Evolutionary conservation across 2,113 vertebrate species (phyloP), one percentile per base, ranked within the genome.

Genomic region (Indri indri): DNA sequence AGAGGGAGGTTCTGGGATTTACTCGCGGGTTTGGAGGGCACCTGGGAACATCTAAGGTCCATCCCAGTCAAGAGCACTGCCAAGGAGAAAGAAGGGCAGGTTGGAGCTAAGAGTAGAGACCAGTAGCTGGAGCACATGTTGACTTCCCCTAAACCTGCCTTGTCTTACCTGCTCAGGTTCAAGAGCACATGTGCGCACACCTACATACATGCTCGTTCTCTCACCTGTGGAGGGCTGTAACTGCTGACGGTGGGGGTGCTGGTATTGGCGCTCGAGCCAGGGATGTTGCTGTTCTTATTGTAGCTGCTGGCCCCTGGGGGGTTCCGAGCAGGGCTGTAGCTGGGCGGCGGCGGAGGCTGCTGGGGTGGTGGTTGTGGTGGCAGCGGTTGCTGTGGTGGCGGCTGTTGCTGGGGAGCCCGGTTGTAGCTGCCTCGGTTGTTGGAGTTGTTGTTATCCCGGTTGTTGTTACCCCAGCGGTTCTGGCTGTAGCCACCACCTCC

Each of bases 381-480:
- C 74, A 98, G 94, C 32, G 98, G 98, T 96, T 99, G 98, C 98
- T 99, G 97, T 30, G 98, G 94, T 22, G 99, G 98, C 45, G 99
- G 98, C 96, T 99, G 96, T 90, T 97, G 98, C 96, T 98, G 99
- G 94, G 99, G 99, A 97, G 79, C 98, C 97, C 99, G 99, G 96
- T 97, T 99, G 88, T 99, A 99, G 94, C 99, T 99, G 77, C 99
- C 98, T 40, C 99, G 98, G 10, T 98, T 98, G 68, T 98, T 87
- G 32, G 99, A 99, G 42, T 99, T 98, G 96, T 98, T 98, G 80
- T 99, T 98, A 59, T 99, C 99, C 32, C 99, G 98, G 97, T 98
- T 99, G 81, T 92, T 97, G 25, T 96, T 98, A 66, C 99, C 99
- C 99, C 99, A 99, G 45, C 99, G 99, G 97, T 98, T 99, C 98